These are phyloP conservation scores for Tamandua tetradactyla DNA, from an alignment of 2,797 vertebrate genomes.

Conservation along the genomic window DNA sequence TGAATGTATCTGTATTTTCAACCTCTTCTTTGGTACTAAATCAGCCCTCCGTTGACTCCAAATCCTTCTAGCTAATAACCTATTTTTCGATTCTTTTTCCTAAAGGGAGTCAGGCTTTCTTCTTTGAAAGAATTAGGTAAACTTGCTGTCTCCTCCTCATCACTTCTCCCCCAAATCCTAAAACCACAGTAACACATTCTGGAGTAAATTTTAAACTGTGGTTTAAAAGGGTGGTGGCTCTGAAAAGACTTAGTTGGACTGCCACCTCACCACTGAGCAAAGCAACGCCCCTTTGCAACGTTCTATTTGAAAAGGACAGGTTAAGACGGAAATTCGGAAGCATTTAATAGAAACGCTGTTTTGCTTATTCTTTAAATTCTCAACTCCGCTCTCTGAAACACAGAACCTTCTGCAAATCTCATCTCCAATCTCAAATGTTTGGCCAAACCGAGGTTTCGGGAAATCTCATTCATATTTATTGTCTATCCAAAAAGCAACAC, in stretches of 20 bases:
- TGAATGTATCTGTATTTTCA: not conserved
- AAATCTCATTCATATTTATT: not conserved
- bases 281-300: constrained; percentile 48
- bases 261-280: constrained; percentile 69
- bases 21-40: not conserved
- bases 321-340: not conserved
- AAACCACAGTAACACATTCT: not conserved
- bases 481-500: not conserved
- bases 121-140: not conserved
- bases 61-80: not conserved
- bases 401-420: not conserved
- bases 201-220: not conserved
- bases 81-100: constrained; percentile 3
- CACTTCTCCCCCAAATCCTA: not conserved
- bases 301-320: not conserved
- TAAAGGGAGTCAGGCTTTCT: constrained; percentile 29
- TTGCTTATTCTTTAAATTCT: not conserved
- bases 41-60: not conserved
- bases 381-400: not conserved
- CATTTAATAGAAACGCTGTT: not conserved
- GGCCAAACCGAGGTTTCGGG: not conserved
- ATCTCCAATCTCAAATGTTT: not conserved
- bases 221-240: not conserved
- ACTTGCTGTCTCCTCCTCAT: not conserved
- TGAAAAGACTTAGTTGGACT: not conserved